Base-by-base conservation (phyloP, 2,888 invertebrate genomes). In the Zaprionus lineosus region DNA sequence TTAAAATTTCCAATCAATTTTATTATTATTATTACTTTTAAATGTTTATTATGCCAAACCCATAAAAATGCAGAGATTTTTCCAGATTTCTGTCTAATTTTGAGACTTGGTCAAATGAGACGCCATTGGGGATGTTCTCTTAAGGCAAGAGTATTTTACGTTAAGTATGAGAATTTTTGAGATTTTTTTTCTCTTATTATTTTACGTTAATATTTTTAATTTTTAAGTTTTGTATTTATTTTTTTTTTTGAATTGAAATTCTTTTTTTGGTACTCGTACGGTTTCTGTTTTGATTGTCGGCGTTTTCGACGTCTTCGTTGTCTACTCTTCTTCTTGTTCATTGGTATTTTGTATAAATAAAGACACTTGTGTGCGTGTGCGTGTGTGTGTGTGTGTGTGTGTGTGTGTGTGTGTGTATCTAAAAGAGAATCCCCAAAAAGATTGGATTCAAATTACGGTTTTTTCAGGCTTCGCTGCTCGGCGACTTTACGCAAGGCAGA, bases 371-470 rank as follows among this genome's bases (percentile, higher is more conserved):
- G n/a, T 31, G 9, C 16, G 11, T 36, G 16, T 31, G 50, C 40
- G n/a, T 31, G 51, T 41, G 24, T 48, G 34, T 14, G 2, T 44
- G 33, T 31, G 5, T 33, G 21, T 44, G 16, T 44, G 4, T 21
- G 21, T 7, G 3, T 21, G 24, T 29, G 59, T 53, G 50, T 39
- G 29, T 39, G 34, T 34, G n/a, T 40, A 60, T 39, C 40, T 39
- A 67, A 57, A 64, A 61, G 73, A 81, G 81, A 79, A 83, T 76
- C 62, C 74, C 77, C 36, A 61, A 78, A 66, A 85, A 76, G 74
- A 81, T 85, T 86, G 86, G 84, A 84, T 74, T 81, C 84, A 81
- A 81, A 81, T 81, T 81, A 81, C 86, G 52, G 64, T 84, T 84
- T 81, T 83, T 84, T 84, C 65, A 75, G 85, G 76, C 85, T 78